Conservation (phyloP, 1,140 invertebrate genomes). For the Pseudoatta argentina region DNA sequence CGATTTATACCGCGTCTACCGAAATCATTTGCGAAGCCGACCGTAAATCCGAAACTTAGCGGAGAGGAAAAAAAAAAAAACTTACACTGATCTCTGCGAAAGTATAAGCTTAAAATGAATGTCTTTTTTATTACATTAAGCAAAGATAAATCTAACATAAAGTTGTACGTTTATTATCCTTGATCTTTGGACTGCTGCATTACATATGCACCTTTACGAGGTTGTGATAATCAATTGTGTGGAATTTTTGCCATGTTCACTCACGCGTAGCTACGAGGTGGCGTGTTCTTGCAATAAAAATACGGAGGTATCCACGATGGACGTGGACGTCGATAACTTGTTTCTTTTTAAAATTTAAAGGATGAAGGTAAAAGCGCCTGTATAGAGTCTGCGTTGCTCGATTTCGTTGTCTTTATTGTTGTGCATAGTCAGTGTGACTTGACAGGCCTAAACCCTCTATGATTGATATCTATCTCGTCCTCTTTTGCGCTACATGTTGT, state of each 20-base stretch:
- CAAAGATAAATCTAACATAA: not conserved
- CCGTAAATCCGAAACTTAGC: conserved; percentile 43
- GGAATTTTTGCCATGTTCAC: not conserved
- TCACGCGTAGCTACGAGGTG: not conserved
- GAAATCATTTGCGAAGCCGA: conserved; percentile 47
- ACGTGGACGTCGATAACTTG: conserved; percentile 22
- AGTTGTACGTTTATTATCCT: not conserved
- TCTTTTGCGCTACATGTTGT: conserved; percentile 40
- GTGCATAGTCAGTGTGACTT: conserved; percentile 67
- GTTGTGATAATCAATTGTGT: not conserved
- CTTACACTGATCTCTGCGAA: conserved; percentile 8
- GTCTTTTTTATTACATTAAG: conserved; percentile 42
- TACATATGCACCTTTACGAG: not conserved
- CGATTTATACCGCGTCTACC: conserved; percentile 42
- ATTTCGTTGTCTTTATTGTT: conserved; percentile 72
- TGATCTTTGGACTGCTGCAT: not conserved
- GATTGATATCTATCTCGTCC: conserved; percentile 75
- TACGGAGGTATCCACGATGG: not conserved
- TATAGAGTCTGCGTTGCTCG: conserved; percentile 54
- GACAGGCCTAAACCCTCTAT: conserved; percentile 76
- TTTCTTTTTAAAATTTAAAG: conserved; percentile 49
- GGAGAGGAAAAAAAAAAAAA: not conserved
- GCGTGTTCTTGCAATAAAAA: conserved; percentile 20
- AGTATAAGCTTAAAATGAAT: conserved; percentile 20
- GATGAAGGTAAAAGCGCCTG: not conserved